Evolutionary conservation across 2,113 vertebrate genomes (phyloP).

Genomic region (Poicephalus meyeri): DNA sequence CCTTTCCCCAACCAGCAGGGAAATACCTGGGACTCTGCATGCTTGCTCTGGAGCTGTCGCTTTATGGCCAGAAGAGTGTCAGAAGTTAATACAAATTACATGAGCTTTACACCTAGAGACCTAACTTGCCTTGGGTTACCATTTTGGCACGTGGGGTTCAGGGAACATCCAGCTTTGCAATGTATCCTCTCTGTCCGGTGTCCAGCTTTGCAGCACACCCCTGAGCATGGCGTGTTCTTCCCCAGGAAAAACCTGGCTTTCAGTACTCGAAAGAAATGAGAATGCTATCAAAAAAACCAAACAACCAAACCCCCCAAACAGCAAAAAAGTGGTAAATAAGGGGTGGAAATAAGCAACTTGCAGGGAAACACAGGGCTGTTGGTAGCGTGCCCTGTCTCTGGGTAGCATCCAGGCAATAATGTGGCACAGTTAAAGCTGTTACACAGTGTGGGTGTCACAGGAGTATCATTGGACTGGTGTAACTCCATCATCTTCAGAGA

Average conservation of each 20-base stretch:
- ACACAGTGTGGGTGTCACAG: background rate
- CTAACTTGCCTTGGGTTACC: slow-evolving; percentile 58
- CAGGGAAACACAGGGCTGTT: background rate
- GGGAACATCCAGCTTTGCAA: slow-evolving; percentile 54
- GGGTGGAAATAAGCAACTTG: no score
- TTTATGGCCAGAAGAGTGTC: background rate
- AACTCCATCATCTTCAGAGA: background rate
- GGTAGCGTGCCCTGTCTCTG: background rate
- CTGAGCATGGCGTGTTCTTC: background rate
- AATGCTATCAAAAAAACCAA: background rate
- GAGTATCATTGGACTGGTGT: background rate
- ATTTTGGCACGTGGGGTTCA: slow-evolving; percentile 35
- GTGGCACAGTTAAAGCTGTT: background rate
- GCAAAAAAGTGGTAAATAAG: background rate
- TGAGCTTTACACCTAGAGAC: slow-evolving; percentile 50
- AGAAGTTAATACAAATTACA: slow-evolving; percentile 34
- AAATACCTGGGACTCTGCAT: background rate
- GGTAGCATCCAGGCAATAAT: background rate
- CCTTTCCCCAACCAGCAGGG: background rate
- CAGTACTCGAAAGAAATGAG: background rate
- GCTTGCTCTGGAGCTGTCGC: background rate
- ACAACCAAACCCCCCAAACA: background rate
- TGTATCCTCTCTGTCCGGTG: background rate
- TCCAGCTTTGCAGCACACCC: slow-evolving; percentile 9
- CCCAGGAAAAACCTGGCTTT: background rate